A percentile compares a stretch with the other conserved stretches of the same genome.
These are phyloP conservation scores for Bimastos eiseni DNA, from an alignment of 2,888 invertebrate genomes.

Conservation along the genomic window DNA sequence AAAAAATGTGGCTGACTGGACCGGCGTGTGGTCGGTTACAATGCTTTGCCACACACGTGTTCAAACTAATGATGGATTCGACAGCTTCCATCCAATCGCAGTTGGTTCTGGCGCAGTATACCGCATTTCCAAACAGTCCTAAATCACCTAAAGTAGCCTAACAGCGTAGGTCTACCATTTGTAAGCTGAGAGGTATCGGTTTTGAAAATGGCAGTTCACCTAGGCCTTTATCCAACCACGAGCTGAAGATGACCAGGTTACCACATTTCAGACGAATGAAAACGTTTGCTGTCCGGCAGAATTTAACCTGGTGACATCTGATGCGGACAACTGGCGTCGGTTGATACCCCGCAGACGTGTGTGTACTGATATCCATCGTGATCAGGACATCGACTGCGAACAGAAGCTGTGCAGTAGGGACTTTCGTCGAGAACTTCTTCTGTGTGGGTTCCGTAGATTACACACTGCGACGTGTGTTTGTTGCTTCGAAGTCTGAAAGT, in stretches of 20 bases:
- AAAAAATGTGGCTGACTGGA: too few relatives aligned
- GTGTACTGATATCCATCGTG: conserved; percentile 18
- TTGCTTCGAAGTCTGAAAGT: conserved; percentile 10
- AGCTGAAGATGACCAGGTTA: neutral
- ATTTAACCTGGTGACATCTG: conserved; percentile 34
- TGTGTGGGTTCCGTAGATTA: conserved; percentile 15
- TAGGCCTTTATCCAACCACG: neutral
- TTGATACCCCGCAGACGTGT: neutral
- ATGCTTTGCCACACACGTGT: too few relatives aligned
- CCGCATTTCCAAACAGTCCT: neutral
- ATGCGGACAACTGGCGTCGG: neutral
- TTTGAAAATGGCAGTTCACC: neutral
- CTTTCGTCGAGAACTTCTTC: neutral
- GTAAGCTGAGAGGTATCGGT: neutral
- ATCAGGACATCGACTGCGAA: conserved; percentile 18
- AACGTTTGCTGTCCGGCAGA: neutral
- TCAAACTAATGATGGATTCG: neutral
- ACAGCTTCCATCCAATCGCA: too few relatives aligned
- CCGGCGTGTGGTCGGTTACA: too few relatives aligned
- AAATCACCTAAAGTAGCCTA: too few relatives aligned
- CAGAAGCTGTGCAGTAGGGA: conserved; percentile 18
- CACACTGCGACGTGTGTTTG: neutral
- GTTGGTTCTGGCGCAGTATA: neutral
- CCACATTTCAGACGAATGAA: neutral
- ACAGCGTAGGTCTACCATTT: neutral